phyloP scores from a whole-genome alignment of 2,797 vertebrate genomes.

The Anableps anableps region DNA sequence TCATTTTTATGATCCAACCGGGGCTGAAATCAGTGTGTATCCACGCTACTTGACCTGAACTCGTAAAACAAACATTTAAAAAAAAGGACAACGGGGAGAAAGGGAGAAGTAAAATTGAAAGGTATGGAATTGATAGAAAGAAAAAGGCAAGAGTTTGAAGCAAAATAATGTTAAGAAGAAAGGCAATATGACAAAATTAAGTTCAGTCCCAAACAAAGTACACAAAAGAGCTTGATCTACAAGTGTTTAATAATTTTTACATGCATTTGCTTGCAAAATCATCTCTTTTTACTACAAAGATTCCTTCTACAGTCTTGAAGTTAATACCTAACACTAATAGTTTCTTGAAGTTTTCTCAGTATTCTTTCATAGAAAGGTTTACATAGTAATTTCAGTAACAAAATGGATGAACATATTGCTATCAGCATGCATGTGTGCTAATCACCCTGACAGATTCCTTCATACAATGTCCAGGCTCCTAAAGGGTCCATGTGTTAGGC shows the following conservation, averaged over 20 bases:
- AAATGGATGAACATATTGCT: background rate
- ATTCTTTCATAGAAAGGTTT: background rate
- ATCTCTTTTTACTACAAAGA: background rate
- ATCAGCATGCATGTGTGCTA: constrained; percentile 28
- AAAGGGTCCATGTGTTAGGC: constrained; percentile 53
- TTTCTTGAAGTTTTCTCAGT: background rate
- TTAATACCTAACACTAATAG: background rate
- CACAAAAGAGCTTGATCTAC: constrained; percentile 1
- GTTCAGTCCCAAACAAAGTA: constrained; percentile 11
- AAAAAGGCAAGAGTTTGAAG: constrained; percentile 5
- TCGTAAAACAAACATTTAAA: constrained; percentile 47
- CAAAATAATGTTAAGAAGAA: constrained; percentile 26
- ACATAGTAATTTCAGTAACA: background rate
- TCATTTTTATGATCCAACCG: constrained; percentile 33
- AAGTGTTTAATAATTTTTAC: background rate
- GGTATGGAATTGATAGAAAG: background rate
- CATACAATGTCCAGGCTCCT: constrained; percentile 53
- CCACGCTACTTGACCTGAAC: constrained; percentile 39
- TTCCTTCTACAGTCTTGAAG: background rate
- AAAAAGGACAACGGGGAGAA: constrained; percentile 29
- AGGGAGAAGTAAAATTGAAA: constrained; percentile 5
- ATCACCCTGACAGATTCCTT: constrained; percentile 62
- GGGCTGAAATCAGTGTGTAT: constrained; percentile 37
- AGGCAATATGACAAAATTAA: constrained; percentile 29
- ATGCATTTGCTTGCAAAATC: background rate